phyloP scores from a whole-genome alignment of 2,888 invertebrate genomes.

The Eurois occulta region DNA sequence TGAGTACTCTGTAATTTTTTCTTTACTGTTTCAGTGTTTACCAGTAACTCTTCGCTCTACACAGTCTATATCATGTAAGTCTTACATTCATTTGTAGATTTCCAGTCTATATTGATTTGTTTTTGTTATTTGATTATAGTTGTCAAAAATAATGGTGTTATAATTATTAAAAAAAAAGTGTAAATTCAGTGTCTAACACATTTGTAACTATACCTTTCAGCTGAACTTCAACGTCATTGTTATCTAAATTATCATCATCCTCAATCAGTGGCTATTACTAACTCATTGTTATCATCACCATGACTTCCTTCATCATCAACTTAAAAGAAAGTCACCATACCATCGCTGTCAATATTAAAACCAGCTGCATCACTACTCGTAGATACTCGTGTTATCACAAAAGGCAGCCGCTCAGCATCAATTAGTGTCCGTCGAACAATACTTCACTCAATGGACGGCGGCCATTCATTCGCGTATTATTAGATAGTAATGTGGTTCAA shows the following conservation, averaged over 20 bases:
- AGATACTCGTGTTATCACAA: constrained; percentile 70
- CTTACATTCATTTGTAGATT: background rate
- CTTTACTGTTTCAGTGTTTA: background rate
- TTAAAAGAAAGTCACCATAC: constrained; percentile 14
- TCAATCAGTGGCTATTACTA: background rate
- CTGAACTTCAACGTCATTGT: background rate
- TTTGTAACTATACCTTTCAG: background rate
- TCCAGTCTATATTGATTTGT: background rate
- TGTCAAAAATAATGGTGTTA: background rate
- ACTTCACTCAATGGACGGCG: constrained; percentile 82
- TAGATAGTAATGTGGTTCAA: constrained; percentile 76
- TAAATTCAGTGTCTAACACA: background rate
- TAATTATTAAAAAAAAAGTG: background rate
- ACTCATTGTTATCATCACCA: background rate
- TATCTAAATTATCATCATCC: background rate
- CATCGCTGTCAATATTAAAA: constrained; percentile 36
- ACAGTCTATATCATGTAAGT: too few relatives aligned
- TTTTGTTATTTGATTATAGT: too few relatives aligned
- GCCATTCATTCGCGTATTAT: constrained; percentile 82
- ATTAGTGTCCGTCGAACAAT: constrained; percentile 84
- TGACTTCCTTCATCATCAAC: background rate
- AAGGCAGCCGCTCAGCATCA: constrained; percentile 79
- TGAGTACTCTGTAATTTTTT: background rate
- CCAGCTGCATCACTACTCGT: constrained; percentile 53
- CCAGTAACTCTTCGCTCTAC: too few relatives aligned